Conservation (phyloP, 2,888 invertebrate genomes). For the Habroteleia sp. region DNA sequence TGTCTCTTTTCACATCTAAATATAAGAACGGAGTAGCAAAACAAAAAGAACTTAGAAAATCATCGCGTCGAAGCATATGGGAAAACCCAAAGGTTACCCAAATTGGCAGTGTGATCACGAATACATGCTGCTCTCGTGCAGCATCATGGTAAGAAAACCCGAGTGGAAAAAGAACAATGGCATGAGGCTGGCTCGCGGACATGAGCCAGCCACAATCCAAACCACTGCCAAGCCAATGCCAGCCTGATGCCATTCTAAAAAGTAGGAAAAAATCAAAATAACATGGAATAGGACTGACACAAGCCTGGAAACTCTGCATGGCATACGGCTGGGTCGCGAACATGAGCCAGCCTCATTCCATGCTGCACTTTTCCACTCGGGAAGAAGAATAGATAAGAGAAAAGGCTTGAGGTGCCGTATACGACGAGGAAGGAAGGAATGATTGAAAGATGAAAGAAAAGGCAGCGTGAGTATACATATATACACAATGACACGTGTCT, state of each 20-base stretch:
- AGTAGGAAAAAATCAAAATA: too few relatives aligned
- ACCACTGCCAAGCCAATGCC: too few relatives aligned
- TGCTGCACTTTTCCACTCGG: too few relatives aligned
- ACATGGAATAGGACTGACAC: too few relatives aligned
- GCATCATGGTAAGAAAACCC: slow-evolving; percentile 54
- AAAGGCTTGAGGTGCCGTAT: slow-evolving; percentile 36
- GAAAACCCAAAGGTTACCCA: slow-evolving; percentile 61
- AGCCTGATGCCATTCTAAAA: too few relatives aligned
- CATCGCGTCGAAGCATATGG: slow-evolving; percentile 55
- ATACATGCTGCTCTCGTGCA: slow-evolving; percentile 61
- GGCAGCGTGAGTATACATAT: slow-evolving; percentile 28
- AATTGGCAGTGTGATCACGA: slow-evolving; percentile 65
- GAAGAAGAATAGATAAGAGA: slow-evolving; percentile 56
- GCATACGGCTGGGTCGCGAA: too few relatives aligned
- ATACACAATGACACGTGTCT: slow-evolving; percentile 21
- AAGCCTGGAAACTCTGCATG: too few relatives aligned
- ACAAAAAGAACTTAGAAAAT: slow-evolving; percentile 55
- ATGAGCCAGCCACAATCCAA: too few relatives aligned
- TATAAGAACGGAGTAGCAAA: slow-evolving; percentile 42
- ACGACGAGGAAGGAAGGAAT: slow-evolving; percentile 44
- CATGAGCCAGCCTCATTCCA: too few relatives aligned
- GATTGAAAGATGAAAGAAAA: slow-evolving; percentile 48
- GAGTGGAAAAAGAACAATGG: too few relatives aligned
- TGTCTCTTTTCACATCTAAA: slow-evolving; percentile 31
- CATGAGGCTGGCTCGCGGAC: too few relatives aligned